Evolutionary conservation across 2,888 invertebrate genomes (phyloP), one percentile per base, ranked within the genome.

Genomic region (Cataglyphis rosenhaueri): DNA sequence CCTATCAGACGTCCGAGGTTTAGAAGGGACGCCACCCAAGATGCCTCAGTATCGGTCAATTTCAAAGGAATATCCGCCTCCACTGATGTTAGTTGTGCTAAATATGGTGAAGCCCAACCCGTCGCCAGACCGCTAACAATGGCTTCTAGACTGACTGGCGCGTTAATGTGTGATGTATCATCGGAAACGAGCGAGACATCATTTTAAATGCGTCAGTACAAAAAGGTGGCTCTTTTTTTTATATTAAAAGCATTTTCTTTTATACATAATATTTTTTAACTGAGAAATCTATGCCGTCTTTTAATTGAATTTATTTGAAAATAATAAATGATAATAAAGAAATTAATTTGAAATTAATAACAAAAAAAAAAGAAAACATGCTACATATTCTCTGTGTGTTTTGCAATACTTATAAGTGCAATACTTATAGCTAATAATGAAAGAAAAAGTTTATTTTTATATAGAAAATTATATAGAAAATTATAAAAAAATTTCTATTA

Each of bases 81-180:
- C 25, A 92, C 87, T 48, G 92, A 88, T 35, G 92, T 93, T 57
- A 94, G 86, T 83, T 92, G 91, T 12, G 94, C 94, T 82, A 94
- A 87, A 81, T 93, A 93, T n/a, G 94, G 94, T 10, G 94, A 94
- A 15, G 92, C 88, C 94, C 94, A 94, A 29, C 94, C 94, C 65
- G 92, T 93, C 38, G 91, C 91, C 44, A 94, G 82, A 64, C 94
- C 94, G 79, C 92, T 91, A 35, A 91, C 90, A 59, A 94, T 81
- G 78, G 93, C 91, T 25, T 88, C 90, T 44, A 94, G 84, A 71
- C 93, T 90, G 70, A 92, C 93, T 93, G 35, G 35, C 35, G 84
- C 84, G 5, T 6, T 6, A 55, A 44, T 57, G 70, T 18, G 15
- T 62, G 44, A 62, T 1, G 25, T 25, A 15, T 64, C 12, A 29